Base-by-base conservation (phyloP, 2,888 invertebrate species). In the Tupiocoris notatus region DNA sequence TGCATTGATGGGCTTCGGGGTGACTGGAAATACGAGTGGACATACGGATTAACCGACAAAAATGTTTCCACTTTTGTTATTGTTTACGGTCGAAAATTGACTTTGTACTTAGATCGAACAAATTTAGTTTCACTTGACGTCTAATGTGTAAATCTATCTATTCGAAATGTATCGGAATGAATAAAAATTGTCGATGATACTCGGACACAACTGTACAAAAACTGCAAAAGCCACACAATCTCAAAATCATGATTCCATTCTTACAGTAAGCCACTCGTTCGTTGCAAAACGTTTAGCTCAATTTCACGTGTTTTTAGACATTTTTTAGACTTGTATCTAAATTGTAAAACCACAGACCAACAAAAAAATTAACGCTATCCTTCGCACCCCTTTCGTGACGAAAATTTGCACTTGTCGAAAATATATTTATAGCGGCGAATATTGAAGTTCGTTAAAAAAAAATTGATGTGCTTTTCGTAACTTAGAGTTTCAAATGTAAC, bases 331-430 rank as follows among this genome's bases (percentile, higher is more conserved):
- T 65, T 39, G 65, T 21, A 25, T 65, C 65, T n/a, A n/a, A n/a
- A 39, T 65, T 24, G 25, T 23, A 63, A 17, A 63, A 0, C 23
- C 17, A 23, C 63, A 63, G 63, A 67, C 67, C 67, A 67, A 67
- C 18, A 62, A 63, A 59, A 3, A 58, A 58, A n/a, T n/a, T n/a
- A n/a, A n/a, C n/a, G n/a, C 16, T 58, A 20, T 12, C 25, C 63
- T 25, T 63, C 56, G 67, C 67, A 67, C 67, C 18, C 56, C 1
- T 67, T 67, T 25, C 57, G 23, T 67, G 67, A 67, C n/a, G n/a
- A 67, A 64, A 67, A 63, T 63, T 21, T 24, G 67, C 67, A 67
- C 67, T 39, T 67, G 67, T 17, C 56, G n/a, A n/a, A n/a, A n/a
- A 67, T 67, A 67, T 57, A 67, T 57, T 67, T 67, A 58, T 67